Evolutionary conservation across 2,797 vertebrate species (phyloP), one percentile per base, ranked within the genome.

Genomic region (Otus scops): DNA sequence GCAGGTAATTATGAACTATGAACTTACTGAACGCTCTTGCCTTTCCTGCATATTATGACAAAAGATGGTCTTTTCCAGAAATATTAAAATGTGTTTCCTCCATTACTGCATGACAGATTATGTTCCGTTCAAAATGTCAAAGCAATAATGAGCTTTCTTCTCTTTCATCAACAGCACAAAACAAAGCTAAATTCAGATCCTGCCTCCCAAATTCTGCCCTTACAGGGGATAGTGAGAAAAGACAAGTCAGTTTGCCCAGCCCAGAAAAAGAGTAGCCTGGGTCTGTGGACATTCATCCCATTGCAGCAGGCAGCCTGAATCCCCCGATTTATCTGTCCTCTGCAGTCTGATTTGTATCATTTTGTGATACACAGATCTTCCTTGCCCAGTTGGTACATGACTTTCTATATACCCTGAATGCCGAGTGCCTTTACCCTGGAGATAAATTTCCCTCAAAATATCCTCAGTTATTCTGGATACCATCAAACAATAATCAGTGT

Each of bases 401-500:
- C 51, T 84, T 87, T 75, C 64, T 79, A n/a, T 56, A 71, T 10
- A 80, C 21, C 26, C 41, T 60, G 74, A 91, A 92, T 36, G 28
- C 82, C n/a, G 57, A 93, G 59, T 1, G 19, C 53, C 73, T 93
- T 93, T 94, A 75, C 84, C 87, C 47, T 54, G 47, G 61, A 96
- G 92, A 95, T 88, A 85, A 91, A 86, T 93, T 95, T 95, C 73
- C 61, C 76, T 69, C 50, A 81, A 91, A 95, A 95, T 91, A 85
- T 88, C 76, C 69, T 94, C 75, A 60, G 47, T 91, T 95, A 84
- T 95, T 96, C 86, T 83, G 89, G 96, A 95, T 89, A 83, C 65
- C 79, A 94, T 95, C 94, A 93, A 95, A 93, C 91, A 94, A 86
- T 93, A 94, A 95, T 95, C 94, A 93, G 65, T 56, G 39, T 78